Evolutionary conservation across 2,888 invertebrate species (phyloP).

Genomic region (Laothoe populi): DNA sequence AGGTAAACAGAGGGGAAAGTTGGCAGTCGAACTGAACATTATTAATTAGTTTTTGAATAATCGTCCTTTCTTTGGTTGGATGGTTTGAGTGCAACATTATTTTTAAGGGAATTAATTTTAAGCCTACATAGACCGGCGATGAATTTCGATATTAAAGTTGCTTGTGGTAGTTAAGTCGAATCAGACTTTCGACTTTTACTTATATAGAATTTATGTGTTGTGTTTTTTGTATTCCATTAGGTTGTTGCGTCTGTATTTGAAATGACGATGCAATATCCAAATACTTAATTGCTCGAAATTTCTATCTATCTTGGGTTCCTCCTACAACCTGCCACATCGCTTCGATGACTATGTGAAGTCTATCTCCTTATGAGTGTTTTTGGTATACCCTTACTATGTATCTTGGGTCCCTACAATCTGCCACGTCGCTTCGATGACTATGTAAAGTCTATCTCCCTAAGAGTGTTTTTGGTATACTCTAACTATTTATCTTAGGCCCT

Average conservation of each 20-base stretch:
- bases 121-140: background rate
- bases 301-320: background rate
- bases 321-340: background rate
- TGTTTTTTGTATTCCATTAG: too few species aligned
- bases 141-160: background rate
- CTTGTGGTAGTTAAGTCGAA: too few species aligned
- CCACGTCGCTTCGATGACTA: background rate
- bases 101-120: background rate
- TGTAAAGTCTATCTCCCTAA: too few species aligned
- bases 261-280: too few species aligned
- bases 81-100: background rate
- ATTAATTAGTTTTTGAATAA: background rate
- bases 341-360: background rate
- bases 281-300: too few species aligned
- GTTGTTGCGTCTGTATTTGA: too few species aligned
- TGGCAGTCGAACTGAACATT: conserved; percentile 23
- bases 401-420: background rate
- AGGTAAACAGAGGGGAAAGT: conserved; percentile 50
- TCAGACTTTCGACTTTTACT: too few species aligned
- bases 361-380: too few species aligned
- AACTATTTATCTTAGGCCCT: background rate
- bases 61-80: background rate
- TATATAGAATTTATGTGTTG: too few species aligned
- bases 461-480: too few species aligned
- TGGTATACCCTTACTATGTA: too few species aligned